A percentile compares a stretch with the other conserved stretches of the same genome.
Evolutionary conservation across 2,888 invertebrate species (phyloP).

Genomic region (Caenorhabditis wallacei): DNA sequence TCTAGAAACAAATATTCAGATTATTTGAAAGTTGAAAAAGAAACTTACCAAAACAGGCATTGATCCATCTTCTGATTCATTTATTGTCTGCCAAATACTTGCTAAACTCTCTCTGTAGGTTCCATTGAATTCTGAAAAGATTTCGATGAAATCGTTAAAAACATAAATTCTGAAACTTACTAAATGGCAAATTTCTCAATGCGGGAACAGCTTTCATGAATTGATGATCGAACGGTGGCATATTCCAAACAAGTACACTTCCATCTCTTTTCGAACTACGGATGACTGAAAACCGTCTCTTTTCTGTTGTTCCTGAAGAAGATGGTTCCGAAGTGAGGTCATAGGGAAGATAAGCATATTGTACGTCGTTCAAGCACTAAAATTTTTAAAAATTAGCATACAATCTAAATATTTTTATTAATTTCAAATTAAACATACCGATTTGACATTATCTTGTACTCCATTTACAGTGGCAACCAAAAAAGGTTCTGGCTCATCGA

Average conservation of each 20-base stretch:
- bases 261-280: conserved; percentile 60
- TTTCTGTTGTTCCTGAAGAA: conserved; percentile 8
- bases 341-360: conserved; percentile 39
- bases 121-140: conserved; percentile 74
- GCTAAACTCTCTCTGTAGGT: conserved; percentile 72
- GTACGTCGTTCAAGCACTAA: conserved; percentile 69
- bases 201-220: conserved; percentile 71
- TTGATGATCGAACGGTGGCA: conserved; percentile 70
- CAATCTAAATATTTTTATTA: not conserved
- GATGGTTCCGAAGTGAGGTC: not conserved
- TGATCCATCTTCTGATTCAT: conserved; percentile 56
- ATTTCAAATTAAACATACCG: conserved; percentile 10
- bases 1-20: conserved; percentile 28
- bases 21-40: not conserved
- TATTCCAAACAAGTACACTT: conserved; percentile 70
- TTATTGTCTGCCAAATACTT: conserved; percentile 70
- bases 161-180: conserved; percentile 40
- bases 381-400: not conserved
- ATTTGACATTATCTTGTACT: conserved; percentile 17
- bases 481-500: conserved; percentile 75
- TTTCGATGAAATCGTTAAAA: not conserved
- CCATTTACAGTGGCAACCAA: conserved; percentile 78
- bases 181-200: conserved; percentile 65
- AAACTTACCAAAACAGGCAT: conserved; percentile 66
- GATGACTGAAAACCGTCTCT: conserved; percentile 29